Evolutionary conservation across 2,113 vertebrate species (phyloP), one percentile per base, ranked within the genome.

Genomic region (Lutjanus erythropterus): DNA sequence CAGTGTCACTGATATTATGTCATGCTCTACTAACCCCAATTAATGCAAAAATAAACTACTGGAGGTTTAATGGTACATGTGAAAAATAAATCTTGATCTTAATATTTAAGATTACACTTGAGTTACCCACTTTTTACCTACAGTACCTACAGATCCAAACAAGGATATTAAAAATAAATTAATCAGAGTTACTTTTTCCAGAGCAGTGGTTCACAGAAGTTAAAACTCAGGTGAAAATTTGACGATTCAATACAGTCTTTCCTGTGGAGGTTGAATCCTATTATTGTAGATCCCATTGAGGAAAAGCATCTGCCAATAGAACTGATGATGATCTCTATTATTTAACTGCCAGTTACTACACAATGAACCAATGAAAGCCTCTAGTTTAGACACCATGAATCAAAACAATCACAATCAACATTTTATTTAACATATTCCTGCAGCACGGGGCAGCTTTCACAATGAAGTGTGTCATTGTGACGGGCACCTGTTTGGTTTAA

Each of bases 261-360:
- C 9, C 7, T 39, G 11, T 39, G 37, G 37, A 39, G 37, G 7
- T 10, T 39, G 6, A 79, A 12, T 67, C 41, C 41, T 29, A 18
- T 47, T 58, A 60, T 37, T 68, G n/a, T 55, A 49, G 55, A 35
- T 42, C 14, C 18, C 52, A 31, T 60, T 39, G 33, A 21, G 73
- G 25, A 42, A 75, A 66, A 52, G 27, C 9, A 23, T 68, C 55
- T 68, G 46, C 21, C 44, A 86, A 78, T 66, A 77, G 62, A 62
- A 50, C 53, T 46, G 41, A 53, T 49, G 15, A 50, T 37, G 21
- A 6, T 41, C 27, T 25, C 10, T 52, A 14, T 78, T 59, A 31
- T 71, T 67, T 15, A 31, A 71, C 75, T 62, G 61, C 21, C 23
- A 73, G 15, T 62, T 27, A 46, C 33, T 33, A n/a, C 53, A 52